These are phyloP conservation scores for Pseudococcus longispinus DNA, from an alignment of 2,888 invertebrate genomes.

Conservation along the genomic window DNA sequence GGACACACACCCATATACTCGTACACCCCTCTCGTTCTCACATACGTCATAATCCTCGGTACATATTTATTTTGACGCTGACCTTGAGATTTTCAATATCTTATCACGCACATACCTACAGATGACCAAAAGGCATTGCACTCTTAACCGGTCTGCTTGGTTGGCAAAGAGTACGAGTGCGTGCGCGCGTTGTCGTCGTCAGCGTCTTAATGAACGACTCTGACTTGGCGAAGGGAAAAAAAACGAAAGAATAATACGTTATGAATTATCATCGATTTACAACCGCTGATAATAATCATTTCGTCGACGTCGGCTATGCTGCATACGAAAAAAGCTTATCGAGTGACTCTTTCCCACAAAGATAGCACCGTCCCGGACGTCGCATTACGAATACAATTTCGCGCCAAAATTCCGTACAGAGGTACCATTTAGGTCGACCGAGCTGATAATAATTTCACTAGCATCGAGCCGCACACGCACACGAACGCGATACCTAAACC, in stretches of 20 bases:
- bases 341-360: neutral
- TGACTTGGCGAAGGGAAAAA: neutral
- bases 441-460: neutral
- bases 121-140: constrained; percentile 28
- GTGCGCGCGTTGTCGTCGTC: neutral
- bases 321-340: neutral
- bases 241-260: no score
- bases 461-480: neutral
- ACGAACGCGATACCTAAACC: neutral
- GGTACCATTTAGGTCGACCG: neutral
- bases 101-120: constrained; percentile 31
- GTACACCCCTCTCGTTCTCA: neutral
- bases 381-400: neutral
- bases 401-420: neutral
- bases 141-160: constrained; percentile 31
- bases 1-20: neutral
- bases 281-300: no score
- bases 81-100: constrained; percentile 33
- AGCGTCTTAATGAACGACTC: neutral
- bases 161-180: neutral
- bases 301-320: no score
- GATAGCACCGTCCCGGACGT: neutral
- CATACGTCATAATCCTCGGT: constrained; percentile 17
- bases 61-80: constrained; percentile 33
- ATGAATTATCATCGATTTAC: neutral